A percentile compares a stretch with the other conserved stretches of the same genome.
Evolutionary conservation across 2,113 vertebrate species (phyloP).

Genomic region (Synodontis membranacea): DNA sequence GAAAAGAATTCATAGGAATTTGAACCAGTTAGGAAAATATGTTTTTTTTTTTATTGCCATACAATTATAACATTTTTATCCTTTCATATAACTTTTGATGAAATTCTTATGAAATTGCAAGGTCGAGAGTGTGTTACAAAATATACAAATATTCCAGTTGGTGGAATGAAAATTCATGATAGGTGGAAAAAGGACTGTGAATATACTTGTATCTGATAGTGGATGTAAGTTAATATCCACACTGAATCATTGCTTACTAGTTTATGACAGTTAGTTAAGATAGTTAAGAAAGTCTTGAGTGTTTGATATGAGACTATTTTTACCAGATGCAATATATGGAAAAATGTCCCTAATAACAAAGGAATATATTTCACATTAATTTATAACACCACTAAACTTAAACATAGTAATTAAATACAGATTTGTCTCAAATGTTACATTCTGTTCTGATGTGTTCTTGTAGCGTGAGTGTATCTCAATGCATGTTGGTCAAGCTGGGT

Average conservation of each 20-base stretch:
- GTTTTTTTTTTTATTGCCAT: neutral
- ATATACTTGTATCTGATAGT: neutral
- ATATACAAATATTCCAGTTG: neutral
- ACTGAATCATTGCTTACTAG: neutral
- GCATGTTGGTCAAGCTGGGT: constrained; percentile 86
- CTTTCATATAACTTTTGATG: neutral
- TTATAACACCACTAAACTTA: neutral
- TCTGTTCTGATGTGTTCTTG: constrained; percentile 10
- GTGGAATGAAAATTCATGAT: neutral
- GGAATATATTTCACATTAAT: neutral
- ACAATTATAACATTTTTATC: neutral
- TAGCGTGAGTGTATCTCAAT: constrained; percentile 79
- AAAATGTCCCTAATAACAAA: neutral
- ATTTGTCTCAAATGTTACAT: neutral
- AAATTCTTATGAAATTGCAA: neutral
- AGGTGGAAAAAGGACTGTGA: neutral
- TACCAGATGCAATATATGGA: neutral
- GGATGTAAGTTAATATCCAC: neutral
- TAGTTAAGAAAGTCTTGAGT: neutral
- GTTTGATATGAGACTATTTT: neutral
- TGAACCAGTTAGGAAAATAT: neutral
- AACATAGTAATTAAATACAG: neutral
- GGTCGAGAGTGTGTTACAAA: neutral
- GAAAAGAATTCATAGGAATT: neutral
- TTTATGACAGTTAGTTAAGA: neutral